Evolutionary conservation across 2,113 vertebrate species (phyloP).

Genomic region (Puntigrus tetrazona): DNA sequence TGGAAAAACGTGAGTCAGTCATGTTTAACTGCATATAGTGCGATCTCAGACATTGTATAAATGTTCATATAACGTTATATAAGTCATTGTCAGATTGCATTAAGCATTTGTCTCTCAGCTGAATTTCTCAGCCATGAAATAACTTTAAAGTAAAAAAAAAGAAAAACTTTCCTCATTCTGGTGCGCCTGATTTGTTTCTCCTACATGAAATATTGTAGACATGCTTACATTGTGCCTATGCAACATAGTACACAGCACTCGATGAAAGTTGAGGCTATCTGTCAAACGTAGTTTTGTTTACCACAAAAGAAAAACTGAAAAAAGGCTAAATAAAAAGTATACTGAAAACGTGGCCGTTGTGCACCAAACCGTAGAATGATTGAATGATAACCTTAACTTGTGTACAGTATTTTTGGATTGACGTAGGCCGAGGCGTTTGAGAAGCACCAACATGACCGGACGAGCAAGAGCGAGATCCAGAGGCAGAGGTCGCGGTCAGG

Average conservation of each 20-base stretch:
- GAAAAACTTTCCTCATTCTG: too few relatives aligned
- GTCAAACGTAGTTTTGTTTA: background rate
- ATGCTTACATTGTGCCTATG: background rate
- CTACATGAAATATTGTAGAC: background rate
- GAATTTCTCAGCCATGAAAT: background rate
- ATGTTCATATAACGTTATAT: background rate
- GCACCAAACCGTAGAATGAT: background rate
- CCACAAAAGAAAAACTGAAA: background rate
- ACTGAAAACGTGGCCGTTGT: background rate
- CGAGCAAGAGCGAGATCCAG: constrained; percentile 83
- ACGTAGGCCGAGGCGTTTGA: background rate
- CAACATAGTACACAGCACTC: too few relatives aligned
- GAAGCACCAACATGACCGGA: constrained; percentile 75
- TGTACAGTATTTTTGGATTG: background rate
- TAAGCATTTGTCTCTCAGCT: background rate
- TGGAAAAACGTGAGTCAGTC: too few relatives aligned
- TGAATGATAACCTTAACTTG: background rate
- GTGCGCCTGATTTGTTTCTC: too few relatives aligned
- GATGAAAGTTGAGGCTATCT: background rate
- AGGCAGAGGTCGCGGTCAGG: constrained; percentile 80
- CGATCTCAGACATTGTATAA: background rate
- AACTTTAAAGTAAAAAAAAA: background rate
- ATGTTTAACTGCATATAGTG: background rate
- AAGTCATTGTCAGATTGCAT: background rate
- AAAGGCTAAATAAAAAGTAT: background rate